Evolutionary conservation across 2,888 invertebrate species (phyloP).

Genomic region (Linyphia triangularis): DNA sequence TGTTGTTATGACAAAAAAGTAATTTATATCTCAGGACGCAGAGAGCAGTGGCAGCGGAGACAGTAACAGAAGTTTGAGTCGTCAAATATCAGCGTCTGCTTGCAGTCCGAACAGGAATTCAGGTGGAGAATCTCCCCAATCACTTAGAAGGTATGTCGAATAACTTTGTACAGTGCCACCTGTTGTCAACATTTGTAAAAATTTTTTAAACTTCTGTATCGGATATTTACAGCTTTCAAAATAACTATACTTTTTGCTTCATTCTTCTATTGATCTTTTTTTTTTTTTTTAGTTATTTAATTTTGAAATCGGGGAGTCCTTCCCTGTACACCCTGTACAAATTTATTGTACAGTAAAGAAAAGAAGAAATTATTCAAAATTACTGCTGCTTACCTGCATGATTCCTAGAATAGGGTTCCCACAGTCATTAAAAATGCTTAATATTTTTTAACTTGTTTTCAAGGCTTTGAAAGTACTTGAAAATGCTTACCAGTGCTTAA

Average conservation of each 20-base stretch:
- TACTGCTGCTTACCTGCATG: no score
- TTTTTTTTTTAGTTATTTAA: neutral
- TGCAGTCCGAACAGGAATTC: slow-evolving; percentile 82
- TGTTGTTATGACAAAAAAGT: no score
- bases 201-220: neutral
- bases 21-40: slow-evolving; percentile 37
- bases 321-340: no score
- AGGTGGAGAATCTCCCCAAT: slow-evolving; percentile 60
- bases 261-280: neutral
- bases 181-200: neutral
- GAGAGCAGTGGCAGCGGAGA: slow-evolving; percentile 61
- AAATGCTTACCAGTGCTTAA: no score
- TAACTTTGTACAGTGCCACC: neutral
- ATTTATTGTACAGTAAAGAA: no score
- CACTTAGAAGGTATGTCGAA: slow-evolving; percentile 33
- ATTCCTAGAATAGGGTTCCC: no score
- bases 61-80: slow-evolving; percentile 71
- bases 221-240: neutral
- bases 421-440: no score
- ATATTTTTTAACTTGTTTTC: no score
- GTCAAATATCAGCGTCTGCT: slow-evolving; percentile 81
- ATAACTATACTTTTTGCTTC: neutral
- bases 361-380: no score
- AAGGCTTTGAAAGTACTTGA: no score
- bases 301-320: neutral